phyloP scores from a whole-genome alignment of 2,888 invertebrate genomes.

The Ecliptopera silaceata region DNA sequence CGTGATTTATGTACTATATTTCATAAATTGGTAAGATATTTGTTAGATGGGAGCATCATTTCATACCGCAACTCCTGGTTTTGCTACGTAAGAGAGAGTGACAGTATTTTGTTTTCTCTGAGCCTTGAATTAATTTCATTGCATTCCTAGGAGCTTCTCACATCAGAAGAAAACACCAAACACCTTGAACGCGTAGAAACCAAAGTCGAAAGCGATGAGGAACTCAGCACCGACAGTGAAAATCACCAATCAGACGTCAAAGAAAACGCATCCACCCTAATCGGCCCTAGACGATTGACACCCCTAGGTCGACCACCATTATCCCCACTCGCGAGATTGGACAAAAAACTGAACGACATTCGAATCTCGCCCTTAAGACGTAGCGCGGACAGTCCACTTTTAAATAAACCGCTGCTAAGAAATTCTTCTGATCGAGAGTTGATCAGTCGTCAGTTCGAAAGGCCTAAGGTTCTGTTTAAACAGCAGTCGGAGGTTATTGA shows the following conservation, averaged over 20 bases:
- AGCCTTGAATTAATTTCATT: not conserved
- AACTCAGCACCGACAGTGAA: conserved; percentile 74
- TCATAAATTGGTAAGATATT: no score
- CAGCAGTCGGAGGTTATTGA: conserved; percentile 78
- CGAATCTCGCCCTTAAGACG: conserved; percentile 70
- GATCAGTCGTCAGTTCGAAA: conserved; percentile 59
- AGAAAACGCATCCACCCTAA: conserved; percentile 47
- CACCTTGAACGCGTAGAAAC: conserved; percentile 75
- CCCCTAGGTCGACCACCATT: conserved; percentile 70
- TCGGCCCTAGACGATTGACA: conserved; percentile 55
- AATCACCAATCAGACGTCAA: conserved; percentile 66
- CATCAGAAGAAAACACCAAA: conserved; percentile 78
- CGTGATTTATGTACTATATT: no score
- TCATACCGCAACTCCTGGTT: no score
- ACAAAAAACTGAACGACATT: conserved; percentile 67
- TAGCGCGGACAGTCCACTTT: conserved; percentile 61
- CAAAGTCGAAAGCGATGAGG: conserved; percentile 80
- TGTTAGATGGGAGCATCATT: no score
- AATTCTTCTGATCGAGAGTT: conserved; percentile 66
- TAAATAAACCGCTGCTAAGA: conserved; percentile 59
- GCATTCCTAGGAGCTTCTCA: conserved; percentile 70
- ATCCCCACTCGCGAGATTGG: conserved; percentile 62
- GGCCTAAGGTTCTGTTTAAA: conserved; percentile 70
- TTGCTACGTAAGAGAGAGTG: no score
- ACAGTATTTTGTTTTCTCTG: no score